phyloP scores from a whole-genome alignment of 2,113 vertebrate species.

The Polypterus senegalus region DNA sequence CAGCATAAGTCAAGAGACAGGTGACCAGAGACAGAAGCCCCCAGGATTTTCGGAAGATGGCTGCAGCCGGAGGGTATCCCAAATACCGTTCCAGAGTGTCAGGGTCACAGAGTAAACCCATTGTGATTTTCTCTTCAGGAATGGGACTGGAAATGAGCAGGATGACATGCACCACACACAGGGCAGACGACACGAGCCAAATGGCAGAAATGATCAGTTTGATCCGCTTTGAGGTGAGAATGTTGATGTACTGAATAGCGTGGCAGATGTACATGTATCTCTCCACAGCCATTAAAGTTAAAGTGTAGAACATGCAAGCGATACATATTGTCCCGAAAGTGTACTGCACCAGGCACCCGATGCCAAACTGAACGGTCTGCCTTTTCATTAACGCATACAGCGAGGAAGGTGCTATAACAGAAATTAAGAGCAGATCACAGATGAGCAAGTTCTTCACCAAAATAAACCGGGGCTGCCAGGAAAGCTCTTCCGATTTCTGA shows the following conservation, averaged over 20 bases:
- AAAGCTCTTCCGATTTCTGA: conserved; percentile 24
- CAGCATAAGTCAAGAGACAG: conserved; percentile 25
- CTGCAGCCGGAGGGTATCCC: conserved; percentile 28
- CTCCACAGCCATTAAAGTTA: conserved; percentile 43
- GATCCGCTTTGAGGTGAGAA: conserved; percentile 27
- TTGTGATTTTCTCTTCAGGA: not conserved
- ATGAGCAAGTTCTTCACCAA: conserved; percentile 32
- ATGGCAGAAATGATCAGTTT: conserved; percentile 16
- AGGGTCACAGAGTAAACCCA: conserved; percentile 36
- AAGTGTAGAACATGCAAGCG: conserved; percentile 29
- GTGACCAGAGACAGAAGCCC: conserved; percentile 16
- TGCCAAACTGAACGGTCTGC: conserved; percentile 19
- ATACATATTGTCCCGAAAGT: conserved; percentile 24
- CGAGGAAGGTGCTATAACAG: conserved; percentile 24
- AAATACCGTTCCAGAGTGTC: conserved; percentile 33
- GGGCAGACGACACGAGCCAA: conserved; percentile 25
- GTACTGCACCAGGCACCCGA: conserved; percentile 35
- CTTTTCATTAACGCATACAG: conserved; percentile 24
- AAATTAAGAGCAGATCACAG: conserved; percentile 34
- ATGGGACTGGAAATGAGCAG: conserved; percentile 17
- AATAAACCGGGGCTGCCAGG: conserved; percentile 32
- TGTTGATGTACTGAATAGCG: conserved; percentile 30
- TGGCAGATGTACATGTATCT: conserved; percentile 41
- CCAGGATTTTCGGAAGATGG: conserved; percentile 20
- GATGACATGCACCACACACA: conserved; percentile 2